phyloP scores from a whole-genome alignment of 1,140 invertebrate genomes.

The Tetragonula clypearis region DNA sequence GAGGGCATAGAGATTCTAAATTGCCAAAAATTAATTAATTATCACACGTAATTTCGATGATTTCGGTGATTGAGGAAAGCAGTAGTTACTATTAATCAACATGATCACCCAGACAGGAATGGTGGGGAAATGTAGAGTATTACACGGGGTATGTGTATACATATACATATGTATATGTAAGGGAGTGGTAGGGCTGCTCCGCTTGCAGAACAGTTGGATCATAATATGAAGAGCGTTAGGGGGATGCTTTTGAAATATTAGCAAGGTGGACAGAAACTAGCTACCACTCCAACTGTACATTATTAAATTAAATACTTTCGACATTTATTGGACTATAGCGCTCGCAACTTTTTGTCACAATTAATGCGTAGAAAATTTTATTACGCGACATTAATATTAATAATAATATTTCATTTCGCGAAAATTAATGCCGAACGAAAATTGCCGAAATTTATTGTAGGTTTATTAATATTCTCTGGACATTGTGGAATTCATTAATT shows the following conservation, averaged over 20 bases:
- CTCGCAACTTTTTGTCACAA: background rate
- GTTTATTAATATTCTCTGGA: background rate
- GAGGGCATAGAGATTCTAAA: background rate
- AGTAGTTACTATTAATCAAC: background rate
- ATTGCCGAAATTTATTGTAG: background rate
- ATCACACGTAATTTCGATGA: background rate
- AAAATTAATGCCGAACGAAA: background rate
- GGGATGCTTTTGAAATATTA: background rate
- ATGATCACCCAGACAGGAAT: background rate
- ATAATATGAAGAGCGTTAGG: background rate
- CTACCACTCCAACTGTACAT: background rate
- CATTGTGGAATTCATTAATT: background rate
- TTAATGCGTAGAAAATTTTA: background rate
- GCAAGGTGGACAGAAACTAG: background rate
- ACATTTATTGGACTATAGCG: background rate
- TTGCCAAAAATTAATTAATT: background rate
- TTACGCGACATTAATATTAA: background rate
- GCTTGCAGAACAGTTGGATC: background rate
- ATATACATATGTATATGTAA: background rate
- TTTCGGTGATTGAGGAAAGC: background rate
- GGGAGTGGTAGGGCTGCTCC: background rate
- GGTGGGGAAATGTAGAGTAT: background rate
- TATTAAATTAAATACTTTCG: background rate
- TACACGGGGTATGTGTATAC: background rate
- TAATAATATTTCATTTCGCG: background rate